These are phyloP conservation scores for Aricia artaxerxes DNA, from an alignment of 2,888 invertebrate species.

Conservation along the genomic window DNA sequence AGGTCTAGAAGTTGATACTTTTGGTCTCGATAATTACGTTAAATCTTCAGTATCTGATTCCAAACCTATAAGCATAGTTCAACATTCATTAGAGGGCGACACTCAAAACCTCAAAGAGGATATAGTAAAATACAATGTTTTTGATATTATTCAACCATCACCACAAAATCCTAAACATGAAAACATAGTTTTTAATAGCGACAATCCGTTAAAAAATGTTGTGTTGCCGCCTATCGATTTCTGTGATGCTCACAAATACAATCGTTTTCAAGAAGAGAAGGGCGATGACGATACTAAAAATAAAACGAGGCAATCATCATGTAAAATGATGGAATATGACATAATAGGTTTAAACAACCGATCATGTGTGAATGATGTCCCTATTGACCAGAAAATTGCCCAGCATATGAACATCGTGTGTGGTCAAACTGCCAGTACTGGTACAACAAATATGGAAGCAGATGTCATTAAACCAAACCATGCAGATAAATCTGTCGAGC, in stretches of 20 bases:
- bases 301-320: not conserved
- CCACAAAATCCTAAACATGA: constrained; percentile 31
- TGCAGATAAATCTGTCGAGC: constrained; percentile 48
- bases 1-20: constrained; percentile 41
- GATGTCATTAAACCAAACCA: constrained; percentile 46
- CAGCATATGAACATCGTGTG: constrained; percentile 34
- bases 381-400: not conserved
- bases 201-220: constrained; percentile 67
- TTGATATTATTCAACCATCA: constrained; percentile 31
- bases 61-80: constrained; percentile 19
- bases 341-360: not conserved
- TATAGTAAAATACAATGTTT: constrained; percentile 5
- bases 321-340: not conserved
- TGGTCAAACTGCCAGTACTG: constrained; percentile 41
- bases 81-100: not conserved
- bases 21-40: constrained; percentile 40
- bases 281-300: not conserved
- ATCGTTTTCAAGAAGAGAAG: constrained; percentile 34
- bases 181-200: constrained; percentile 60
- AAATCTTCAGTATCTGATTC: constrained; percentile 35
- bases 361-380: not conserved
- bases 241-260: constrained; percentile 53
- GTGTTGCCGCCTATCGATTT: constrained; percentile 43
- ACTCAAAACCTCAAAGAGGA: not conserved
- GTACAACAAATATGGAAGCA: constrained; percentile 40